Conservation (phyloP, 1,140 invertebrate genomes). For the Doryteuthis pealeii region DNA sequence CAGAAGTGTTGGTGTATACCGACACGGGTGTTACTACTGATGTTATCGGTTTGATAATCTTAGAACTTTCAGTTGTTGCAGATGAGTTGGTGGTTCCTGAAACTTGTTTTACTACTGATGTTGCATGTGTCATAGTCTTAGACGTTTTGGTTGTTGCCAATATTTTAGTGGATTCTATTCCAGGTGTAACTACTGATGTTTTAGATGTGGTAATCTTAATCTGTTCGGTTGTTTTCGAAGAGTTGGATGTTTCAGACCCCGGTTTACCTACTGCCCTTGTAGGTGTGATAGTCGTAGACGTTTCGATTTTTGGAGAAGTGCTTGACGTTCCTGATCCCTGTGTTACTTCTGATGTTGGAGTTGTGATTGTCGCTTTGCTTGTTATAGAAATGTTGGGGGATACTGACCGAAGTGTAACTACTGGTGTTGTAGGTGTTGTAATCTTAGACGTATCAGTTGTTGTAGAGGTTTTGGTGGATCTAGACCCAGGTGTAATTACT, state of each 20-base stretch:
- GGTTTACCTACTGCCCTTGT: neutral
- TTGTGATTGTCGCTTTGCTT: too few species aligned
- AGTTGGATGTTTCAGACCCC: neutral
- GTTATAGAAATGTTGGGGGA: too few species aligned
- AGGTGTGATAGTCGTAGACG: too few species aligned
- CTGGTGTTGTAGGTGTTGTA: neutral
- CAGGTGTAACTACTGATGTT: neutral
- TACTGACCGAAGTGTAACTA: neutral
- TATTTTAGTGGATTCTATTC: neutral
- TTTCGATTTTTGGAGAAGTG: too few species aligned
- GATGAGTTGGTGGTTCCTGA: neutral
- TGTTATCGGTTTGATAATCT: neutral
- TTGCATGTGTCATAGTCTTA: neutral
- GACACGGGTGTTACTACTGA: neutral
- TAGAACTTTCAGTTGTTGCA: neutral
- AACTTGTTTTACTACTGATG: neutral
- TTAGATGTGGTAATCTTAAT: neutral
- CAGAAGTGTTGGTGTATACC: neutral
- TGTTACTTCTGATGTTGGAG: too few species aligned
- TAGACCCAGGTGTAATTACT: neutral
- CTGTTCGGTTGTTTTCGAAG: neutral
- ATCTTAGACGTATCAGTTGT: neutral
- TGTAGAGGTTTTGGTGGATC: neutral
- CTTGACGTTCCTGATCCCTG: too few species aligned
- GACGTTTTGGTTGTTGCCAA: neutral